Conservation (phyloP, 2,888 invertebrate species). For the Napeogenes inachia region DNA sequence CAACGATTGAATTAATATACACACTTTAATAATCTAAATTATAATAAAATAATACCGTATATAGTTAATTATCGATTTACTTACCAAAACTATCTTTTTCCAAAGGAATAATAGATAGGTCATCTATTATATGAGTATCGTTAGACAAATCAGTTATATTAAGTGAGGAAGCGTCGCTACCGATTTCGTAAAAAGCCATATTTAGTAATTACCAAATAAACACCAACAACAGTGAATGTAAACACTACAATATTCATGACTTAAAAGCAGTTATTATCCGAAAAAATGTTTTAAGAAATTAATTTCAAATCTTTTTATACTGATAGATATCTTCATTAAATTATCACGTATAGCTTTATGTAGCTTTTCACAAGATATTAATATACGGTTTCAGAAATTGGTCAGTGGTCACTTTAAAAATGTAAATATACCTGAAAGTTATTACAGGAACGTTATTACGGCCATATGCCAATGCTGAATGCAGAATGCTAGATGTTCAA, state of each 20-base stretch:
- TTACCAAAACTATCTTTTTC: slow-evolving; percentile 93
- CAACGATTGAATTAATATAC: too few species aligned
- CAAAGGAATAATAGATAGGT: slow-evolving; percentile 91
- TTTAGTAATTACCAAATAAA: slow-evolving; percentile 46
- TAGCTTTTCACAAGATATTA: neutral
- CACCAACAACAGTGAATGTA: slow-evolving; percentile 44
- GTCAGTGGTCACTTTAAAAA: too few species aligned
- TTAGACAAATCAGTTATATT: slow-evolving; percentile 42
- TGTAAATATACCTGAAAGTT: too few species aligned
- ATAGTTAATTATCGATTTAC: slow-evolving; percentile 34
- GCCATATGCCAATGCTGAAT: too few species aligned
- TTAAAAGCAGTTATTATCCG: slow-evolving; percentile 25
- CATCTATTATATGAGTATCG: slow-evolving; percentile 65
- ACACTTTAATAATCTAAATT: too few species aligned
- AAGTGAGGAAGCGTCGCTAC: slow-evolving; percentile 45
- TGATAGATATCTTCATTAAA: neutral
- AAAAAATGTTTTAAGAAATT: slow-evolving; percentile 4
- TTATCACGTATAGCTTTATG: neutral
- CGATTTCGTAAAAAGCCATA: slow-evolving; percentile 64
- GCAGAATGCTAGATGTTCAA: too few species aligned
- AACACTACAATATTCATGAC: slow-evolving; percentile 65
- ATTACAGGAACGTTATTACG: too few species aligned
- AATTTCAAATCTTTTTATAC: neutral
- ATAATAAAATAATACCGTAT: too few species aligned
- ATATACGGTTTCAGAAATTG: too few species aligned